A percentile compares a stretch with the other conserved stretches of the same genome.
These are phyloP conservation scores for Microtus oregoni DNA, from an alignment of 2,113 vertebrate species.

Conservation along the genomic window DNA sequence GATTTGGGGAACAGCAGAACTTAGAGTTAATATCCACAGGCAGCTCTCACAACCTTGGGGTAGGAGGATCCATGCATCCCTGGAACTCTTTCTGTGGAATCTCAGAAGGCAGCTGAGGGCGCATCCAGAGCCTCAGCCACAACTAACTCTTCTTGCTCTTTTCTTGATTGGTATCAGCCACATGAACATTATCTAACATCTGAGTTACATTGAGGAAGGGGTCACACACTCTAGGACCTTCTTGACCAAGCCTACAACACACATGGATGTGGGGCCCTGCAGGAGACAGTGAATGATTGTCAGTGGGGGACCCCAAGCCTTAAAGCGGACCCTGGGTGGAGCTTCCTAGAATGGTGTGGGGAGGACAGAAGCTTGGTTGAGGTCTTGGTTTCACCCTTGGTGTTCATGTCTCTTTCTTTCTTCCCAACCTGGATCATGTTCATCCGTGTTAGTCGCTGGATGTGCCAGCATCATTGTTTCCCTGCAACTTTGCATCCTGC, in stretches of 20 bases:
- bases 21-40: neutral
- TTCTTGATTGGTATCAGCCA: neutral
- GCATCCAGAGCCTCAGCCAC: neutral
- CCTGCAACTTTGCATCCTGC: too few relatives aligned
- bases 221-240: neutral
- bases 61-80: neutral
- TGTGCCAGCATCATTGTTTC: accelerated
- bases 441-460: accelerated
- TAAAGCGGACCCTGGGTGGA: neutral
- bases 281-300: neutral
- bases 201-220: neutral
- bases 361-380: neutral
- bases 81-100: neutral
- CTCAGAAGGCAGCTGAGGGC: neutral
- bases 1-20: neutral
- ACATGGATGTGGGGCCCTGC: neutral
- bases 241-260: neutral
- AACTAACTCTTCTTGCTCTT: neutral
- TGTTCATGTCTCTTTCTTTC: neutral
- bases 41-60: neutral
- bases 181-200: neutral
- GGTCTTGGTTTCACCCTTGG: neutral
- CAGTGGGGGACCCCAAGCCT: neutral
- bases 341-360: neutral
- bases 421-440: too few relatives aligned